Evolutionary conservation across 2,797 vertebrate genomes (phyloP).

Genomic region (Diglossa cyanea): DNA sequence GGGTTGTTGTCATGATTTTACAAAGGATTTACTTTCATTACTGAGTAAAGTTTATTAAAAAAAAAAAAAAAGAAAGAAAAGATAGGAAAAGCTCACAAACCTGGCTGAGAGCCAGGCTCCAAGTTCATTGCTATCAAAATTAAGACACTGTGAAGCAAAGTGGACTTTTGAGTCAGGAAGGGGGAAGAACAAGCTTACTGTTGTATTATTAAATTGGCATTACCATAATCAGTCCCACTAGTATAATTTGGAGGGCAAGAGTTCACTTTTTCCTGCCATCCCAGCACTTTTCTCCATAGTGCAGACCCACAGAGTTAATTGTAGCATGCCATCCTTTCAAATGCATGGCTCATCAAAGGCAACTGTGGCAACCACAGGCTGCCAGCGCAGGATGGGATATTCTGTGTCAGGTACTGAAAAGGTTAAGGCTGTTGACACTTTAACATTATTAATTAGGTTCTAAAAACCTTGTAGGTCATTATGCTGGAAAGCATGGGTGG

Average conservation of each 20-base stretch:
- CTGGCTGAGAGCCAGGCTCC: background rate
- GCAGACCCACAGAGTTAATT: background rate
- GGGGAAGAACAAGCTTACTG: background rate
- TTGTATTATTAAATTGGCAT: background rate
- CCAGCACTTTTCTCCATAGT: background rate
- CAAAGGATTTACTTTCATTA: background rate
- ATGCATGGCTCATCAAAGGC: background rate
- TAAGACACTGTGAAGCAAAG: background rate
- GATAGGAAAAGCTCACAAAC: background rate
- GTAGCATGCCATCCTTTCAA: background rate
- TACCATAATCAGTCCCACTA: background rate
- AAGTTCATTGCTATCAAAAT: background rate
- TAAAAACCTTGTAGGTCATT: background rate
- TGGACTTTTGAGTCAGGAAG: background rate
- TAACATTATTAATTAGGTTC: background rate
- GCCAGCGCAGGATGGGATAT: rapidly evolving
- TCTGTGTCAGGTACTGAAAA: background rate
- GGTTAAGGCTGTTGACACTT: background rate
- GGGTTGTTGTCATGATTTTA: background rate
- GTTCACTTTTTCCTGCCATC: background rate
- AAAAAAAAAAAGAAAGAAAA: background rate
- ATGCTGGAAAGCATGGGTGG: background rate
- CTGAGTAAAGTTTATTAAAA: background rate
- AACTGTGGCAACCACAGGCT: background rate
- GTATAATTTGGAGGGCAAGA: background rate